Evolutionary conservation across 2,113 vertebrate species (phyloP).

Genomic region (Xenotilapia flavipinnis): DNA sequence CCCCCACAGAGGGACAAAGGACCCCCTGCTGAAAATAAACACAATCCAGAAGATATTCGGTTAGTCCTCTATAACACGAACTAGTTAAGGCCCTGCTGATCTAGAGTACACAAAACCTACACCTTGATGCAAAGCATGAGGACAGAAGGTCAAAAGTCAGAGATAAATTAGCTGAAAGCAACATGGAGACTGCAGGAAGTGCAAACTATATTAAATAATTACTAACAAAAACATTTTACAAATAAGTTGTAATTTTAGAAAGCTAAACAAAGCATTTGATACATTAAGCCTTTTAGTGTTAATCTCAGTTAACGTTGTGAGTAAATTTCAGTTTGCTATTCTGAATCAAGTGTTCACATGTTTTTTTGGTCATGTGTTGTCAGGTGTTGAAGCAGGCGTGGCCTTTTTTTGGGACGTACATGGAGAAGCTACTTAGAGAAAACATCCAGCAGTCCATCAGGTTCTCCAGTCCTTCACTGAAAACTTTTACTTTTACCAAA

Average conservation of each 20-base stretch:
- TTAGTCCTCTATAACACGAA: not conserved
- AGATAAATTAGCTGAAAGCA: not conserved
- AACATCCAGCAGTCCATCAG: slow-evolving; percentile 81
- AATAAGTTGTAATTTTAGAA: not conserved
- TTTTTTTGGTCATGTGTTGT: not conserved
- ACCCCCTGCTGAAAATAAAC: not conserved
- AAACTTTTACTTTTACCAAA: slow-evolving; percentile 88
- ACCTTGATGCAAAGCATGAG: not conserved
- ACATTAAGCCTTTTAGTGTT: not conserved
- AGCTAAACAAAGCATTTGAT: not conserved
- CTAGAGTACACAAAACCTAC: not conserved
- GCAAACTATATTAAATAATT: not conserved
- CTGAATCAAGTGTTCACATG: not conserved
- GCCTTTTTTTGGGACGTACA: slow-evolving; percentile 88
- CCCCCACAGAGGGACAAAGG: too few relatives aligned
- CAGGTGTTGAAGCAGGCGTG: slow-evolving; percentile 88
- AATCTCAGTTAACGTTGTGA: not conserved
- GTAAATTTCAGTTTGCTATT: not conserved
- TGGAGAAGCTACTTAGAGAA: slow-evolving; percentile 88
- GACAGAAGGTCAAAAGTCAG: not conserved
- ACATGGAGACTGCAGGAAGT: not conserved
- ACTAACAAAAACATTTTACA: not conserved
- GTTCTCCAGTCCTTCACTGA: slow-evolving; percentile 77
- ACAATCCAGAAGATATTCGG: not conserved
- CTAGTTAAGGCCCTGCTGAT: not conserved